A percentile compares a stretch with the other conserved stretches of the same genome.
These are phyloP conservation scores for Ophion obscuratus DNA, from an alignment of 2,888 invertebrate genomes.

Conservation along the genomic window DNA sequence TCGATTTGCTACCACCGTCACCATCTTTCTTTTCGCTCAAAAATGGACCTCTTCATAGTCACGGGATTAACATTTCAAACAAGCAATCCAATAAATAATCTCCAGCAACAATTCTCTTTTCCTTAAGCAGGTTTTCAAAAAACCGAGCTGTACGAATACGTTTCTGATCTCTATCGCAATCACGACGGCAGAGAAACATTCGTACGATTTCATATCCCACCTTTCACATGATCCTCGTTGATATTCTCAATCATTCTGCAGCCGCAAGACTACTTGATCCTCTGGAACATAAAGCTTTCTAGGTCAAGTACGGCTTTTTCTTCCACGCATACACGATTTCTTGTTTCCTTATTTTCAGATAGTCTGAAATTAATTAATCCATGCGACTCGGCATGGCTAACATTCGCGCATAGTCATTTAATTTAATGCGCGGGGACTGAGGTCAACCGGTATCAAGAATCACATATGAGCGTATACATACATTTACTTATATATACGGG, in stretches of 20 bases:
- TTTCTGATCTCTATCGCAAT: too few species aligned
- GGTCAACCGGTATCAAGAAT: constrained; percentile 32
- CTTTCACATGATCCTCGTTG: neutral
- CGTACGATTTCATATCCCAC: neutral
- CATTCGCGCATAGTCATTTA: constrained; percentile 21
- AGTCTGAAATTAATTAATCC: constrained; percentile 3
- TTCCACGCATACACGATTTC: neutral
- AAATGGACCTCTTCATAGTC: too few species aligned
- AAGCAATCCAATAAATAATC: too few species aligned
- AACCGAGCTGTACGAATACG: too few species aligned
- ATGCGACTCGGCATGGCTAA: neutral
- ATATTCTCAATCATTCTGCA: neutral
- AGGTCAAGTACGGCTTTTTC: neutral
- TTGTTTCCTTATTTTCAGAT: neutral
- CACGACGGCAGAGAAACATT: too few species aligned
- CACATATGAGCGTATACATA: neutral
- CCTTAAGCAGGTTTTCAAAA: too few species aligned
- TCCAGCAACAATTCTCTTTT: too few species aligned
- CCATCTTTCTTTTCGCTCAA: too few species aligned
- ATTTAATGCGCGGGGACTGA: constrained; percentile 10
- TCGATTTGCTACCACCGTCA: too few species aligned
- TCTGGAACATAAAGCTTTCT: neutral
- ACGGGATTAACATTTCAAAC: too few species aligned
- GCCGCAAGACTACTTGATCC: too few species aligned
- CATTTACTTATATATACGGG: neutral